phyloP scores from a whole-genome alignment of 2,888 invertebrate genomes.

The Sinelater perroti region DNA sequence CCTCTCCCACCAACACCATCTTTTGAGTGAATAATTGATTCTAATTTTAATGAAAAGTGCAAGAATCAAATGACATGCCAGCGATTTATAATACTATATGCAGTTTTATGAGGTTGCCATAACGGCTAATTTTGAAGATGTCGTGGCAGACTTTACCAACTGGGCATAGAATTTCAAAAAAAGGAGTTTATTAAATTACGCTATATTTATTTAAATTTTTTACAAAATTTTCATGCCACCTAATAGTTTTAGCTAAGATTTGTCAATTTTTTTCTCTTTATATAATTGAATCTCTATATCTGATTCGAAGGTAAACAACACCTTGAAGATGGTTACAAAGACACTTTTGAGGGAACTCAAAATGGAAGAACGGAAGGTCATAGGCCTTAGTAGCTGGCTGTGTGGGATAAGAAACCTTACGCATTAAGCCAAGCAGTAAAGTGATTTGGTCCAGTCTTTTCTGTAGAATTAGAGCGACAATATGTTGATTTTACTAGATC shows the following conservation, averaged over 20 bases:
- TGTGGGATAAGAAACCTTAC: slow-evolving; percentile 86
- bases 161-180: slow-evolving; percentile 77
- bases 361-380: slow-evolving; percentile 75
- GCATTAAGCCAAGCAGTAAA: slow-evolving; percentile 79
- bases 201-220: slow-evolving; percentile 73
- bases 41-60: slow-evolving; percentile 68
- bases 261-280: slow-evolving; percentile 63
- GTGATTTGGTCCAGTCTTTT: slow-evolving; percentile 84
- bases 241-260: slow-evolving; percentile 74
- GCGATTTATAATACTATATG: slow-evolving; percentile 81
- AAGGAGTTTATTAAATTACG: slow-evolving; percentile 77
- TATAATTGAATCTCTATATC: slow-evolving; percentile 88
- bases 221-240: slow-evolving; percentile 77
- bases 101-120: slow-evolving; percentile 82
- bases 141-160: slow-evolving; percentile 78
- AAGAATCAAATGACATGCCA: slow-evolving; percentile 77
- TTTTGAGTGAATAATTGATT: slow-evolving; percentile 66
- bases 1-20: slow-evolving; percentile 68
- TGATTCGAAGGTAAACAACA: slow-evolving; percentile 72
- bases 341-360: slow-evolving; percentile 73
- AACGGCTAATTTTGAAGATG: slow-evolving; percentile 94
- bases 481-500: slow-evolving; percentile 84
- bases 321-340: slow-evolving; percentile 73
- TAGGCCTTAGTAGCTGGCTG: slow-evolving; percentile 85
- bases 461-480: slow-evolving; percentile 78